Conservation (phyloP, 1,140 invertebrate species). For the Lordiphosa clarofinis region DNA sequence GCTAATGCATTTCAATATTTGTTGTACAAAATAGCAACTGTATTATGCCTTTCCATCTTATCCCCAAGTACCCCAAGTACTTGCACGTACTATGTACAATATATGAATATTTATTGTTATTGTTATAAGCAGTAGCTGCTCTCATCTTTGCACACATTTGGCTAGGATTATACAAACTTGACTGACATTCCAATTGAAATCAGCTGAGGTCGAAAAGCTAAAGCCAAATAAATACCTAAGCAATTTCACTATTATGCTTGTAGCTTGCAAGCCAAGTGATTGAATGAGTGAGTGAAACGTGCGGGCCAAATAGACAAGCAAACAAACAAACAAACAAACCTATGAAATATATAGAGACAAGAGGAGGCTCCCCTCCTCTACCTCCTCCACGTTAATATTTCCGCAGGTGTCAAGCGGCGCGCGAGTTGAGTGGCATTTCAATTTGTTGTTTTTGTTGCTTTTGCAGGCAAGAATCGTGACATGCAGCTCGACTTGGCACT, state of each 20-base stretch:
- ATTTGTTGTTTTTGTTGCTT: conserved; percentile 50
- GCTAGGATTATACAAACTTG: conserved; percentile 7
- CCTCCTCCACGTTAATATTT: conserved; percentile 63
- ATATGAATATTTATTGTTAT: conserved; percentile 2
- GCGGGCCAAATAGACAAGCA: conserved; percentile 35
- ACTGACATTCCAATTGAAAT: conserved; percentile 38
- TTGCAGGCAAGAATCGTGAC: conserved; percentile 65
- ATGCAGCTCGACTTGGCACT: conserved; percentile 71
- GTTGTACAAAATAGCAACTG: conserved; percentile 4
- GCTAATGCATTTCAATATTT: too few relatives aligned
- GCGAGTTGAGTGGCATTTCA: conserved; percentile 68
- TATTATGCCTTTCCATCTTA: not conserved
- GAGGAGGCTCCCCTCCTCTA: conserved; percentile 34
- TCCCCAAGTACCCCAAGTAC: not conserved
- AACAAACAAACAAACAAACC: conserved; percentile 29
- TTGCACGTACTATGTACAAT: not conserved
- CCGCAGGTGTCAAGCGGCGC: conserved; percentile 63
- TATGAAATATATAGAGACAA: conserved; percentile 22
- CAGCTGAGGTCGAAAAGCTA: conserved; percentile 9
- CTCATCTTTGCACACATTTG: conserved; percentile 6
- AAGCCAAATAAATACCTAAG: conserved; percentile 10
- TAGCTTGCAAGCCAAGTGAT: conserved; percentile 11
- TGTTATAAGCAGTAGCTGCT: conserved; percentile 8
- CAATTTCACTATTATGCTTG: conserved; percentile 21
- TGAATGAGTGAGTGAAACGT: conserved; percentile 30